Evolutionary conservation across 2,113 vertebrate species (phyloP).

Genomic region (Platysternon megacephalum): DNA sequence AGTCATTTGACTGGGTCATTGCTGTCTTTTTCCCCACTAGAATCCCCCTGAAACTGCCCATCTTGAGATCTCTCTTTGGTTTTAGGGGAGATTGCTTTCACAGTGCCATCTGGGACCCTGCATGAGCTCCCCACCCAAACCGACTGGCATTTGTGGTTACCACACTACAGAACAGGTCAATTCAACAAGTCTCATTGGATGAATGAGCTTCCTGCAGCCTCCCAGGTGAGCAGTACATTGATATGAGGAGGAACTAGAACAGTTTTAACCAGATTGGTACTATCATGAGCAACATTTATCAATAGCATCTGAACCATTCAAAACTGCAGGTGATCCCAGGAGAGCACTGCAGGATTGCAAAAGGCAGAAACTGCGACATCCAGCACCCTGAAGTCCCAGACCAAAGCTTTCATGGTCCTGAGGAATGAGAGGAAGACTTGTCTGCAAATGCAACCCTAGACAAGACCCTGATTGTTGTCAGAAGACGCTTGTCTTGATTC

Average conservation of each 20-base stretch:
- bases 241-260: neutral
- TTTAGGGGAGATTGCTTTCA: neutral
- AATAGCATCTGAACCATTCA: no score
- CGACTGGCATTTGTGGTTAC: neutral
- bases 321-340: no score
- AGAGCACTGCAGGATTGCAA: neutral
- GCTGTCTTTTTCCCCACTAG: neutral
- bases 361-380: neutral
- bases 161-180: neutral
- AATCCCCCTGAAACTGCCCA: neutral
- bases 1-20: neutral
- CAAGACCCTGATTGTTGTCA: no score
- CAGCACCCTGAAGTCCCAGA: no score
- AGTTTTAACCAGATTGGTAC: no score
- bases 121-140: neutral
- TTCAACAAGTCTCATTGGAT: neutral
- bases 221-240: neutral
- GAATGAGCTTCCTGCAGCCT: no score
- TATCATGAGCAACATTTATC: no score
- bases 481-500: no score
- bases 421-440: no score
- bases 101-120: no score
- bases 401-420: no score
- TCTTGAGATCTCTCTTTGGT: neutral
- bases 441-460: no score